phyloP scores from a whole-genome alignment of 1,140 invertebrate species.

The Saccostrea cuccullata region DNA sequence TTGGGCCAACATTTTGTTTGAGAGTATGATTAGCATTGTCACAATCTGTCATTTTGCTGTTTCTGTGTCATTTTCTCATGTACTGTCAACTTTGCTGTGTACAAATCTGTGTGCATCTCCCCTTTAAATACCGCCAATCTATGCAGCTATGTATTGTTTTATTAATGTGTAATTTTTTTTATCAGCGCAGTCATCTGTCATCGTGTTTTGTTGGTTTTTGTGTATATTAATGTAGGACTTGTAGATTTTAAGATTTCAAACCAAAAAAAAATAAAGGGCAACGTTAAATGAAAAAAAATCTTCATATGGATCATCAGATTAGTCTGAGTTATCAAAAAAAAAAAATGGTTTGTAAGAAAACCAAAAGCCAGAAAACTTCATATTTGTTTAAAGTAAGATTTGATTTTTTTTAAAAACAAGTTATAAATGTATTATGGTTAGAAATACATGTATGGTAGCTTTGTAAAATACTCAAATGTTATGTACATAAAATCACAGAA shows the following conservation, averaged over 20 bases:
- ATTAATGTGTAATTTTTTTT: neutral
- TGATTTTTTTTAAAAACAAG: neutral
- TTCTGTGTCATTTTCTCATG: neutral
- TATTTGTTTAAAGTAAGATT: neutral
- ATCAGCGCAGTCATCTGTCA: slow-evolving; percentile 2
- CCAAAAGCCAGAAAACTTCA: neutral
- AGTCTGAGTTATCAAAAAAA: neutral
- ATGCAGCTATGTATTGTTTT: slow-evolving; percentile 27
- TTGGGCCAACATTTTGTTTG: slow-evolving; percentile 2
- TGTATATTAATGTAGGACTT: neutral
- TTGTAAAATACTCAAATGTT: slow-evolving; percentile 28
- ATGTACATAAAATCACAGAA: slow-evolving; percentile 28
- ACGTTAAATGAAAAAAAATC: neutral
- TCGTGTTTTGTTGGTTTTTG: neutral
- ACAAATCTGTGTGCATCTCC: slow-evolving; percentile 1
- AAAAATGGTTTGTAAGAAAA: neutral
- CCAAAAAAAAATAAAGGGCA: neutral
- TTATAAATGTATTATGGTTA: neutral
- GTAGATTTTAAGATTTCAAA: neutral
- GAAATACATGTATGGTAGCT: slow-evolving; percentile 17
- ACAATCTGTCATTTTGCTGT: neutral
- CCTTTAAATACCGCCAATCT: slow-evolving; percentile 17
- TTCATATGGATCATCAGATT: neutral
- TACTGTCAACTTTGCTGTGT: neutral
- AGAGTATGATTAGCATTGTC: neutral